Percentiles rank a stretch among this genome's conserved stretches.
Evolutionary conservation across 2,797 vertebrate species (phyloP).

Genomic region (Periparus ater): DNA sequence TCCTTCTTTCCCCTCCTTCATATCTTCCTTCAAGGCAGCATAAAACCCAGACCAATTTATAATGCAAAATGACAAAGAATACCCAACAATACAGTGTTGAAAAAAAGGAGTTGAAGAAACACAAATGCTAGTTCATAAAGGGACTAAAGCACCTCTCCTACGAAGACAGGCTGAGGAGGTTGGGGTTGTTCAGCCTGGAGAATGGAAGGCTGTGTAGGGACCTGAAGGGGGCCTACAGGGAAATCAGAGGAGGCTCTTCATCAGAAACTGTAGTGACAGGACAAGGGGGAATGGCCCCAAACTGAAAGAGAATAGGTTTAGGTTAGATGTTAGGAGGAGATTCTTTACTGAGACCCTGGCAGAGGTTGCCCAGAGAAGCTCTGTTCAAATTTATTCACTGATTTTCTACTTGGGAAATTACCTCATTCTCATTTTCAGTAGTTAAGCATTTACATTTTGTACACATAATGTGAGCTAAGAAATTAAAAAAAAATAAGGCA

Average conservation of each 20-base stretch:
- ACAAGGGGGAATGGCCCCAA: not conserved
- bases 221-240: not conserved
- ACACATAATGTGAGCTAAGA: not conserved
- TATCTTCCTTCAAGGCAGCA: not conserved
- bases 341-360: not conserved
- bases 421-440: not conserved
- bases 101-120: not conserved
- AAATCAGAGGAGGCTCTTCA: not conserved
- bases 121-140: not conserved
- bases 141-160: not conserved
- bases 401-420: not conserved
- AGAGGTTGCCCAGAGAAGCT: not conserved
- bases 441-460: not conserved
- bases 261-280: not conserved
- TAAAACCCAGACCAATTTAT: not conserved
- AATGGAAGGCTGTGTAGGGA: not conserved
- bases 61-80: not conserved
- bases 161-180: not conserved
- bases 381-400: not conserved
- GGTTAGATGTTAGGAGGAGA: not conserved
- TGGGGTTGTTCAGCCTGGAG: not conserved
- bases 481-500: fast-evolving
- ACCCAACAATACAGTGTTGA: not conserved
- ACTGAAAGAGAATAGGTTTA: not conserved
- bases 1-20: not conserved